A percentile compares a stretch with the other conserved stretches of the same genome.
phyloP scores from a whole-genome alignment of 2,888 invertebrate genomes.

The Lymantria monacha region DNA sequence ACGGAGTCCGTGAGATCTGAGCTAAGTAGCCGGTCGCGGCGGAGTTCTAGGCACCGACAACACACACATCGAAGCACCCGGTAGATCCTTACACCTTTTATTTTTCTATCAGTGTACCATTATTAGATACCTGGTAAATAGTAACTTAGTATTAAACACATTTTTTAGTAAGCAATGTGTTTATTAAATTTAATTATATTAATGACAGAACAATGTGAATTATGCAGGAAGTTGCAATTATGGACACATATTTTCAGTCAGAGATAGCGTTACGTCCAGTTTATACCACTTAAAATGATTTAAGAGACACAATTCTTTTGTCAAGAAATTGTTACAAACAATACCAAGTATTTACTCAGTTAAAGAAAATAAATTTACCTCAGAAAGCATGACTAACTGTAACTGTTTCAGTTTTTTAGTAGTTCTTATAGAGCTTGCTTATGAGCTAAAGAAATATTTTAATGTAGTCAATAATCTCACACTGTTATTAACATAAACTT shows the following conservation, averaged over 20 bases:
- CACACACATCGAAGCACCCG: slow-evolving; percentile 86
- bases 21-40: slow-evolving; percentile 91
- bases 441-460: too few species aligned
- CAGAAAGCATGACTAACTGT: too few species aligned
- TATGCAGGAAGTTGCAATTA: slow-evolving; percentile 3
- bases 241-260: slow-evolving; percentile 1
- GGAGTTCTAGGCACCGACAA: slow-evolving; percentile 84
- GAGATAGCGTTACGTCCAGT: not conserved
- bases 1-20: slow-evolving; percentile 97
- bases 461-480: too few species aligned
- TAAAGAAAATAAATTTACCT: too few species aligned
- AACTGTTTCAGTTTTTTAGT: too few species aligned
- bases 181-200: too few species aligned
- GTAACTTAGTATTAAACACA: not conserved
- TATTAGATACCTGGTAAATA: not conserved
- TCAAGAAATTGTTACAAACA: not conserved
- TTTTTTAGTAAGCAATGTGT: too few species aligned
- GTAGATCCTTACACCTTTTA: slow-evolving; percentile 56
- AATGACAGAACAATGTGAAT: not conserved
- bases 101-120: not conserved
- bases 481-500: too few species aligned
- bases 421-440: too few species aligned
- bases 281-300: not conserved
- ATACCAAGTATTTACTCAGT: too few species aligned
- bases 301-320: not conserved